A percentile compares a stretch with the other conserved stretches of the same genome.
Evolutionary conservation across 2,113 vertebrate genomes (phyloP).

Genomic region (Regulus satrapa): DNA sequence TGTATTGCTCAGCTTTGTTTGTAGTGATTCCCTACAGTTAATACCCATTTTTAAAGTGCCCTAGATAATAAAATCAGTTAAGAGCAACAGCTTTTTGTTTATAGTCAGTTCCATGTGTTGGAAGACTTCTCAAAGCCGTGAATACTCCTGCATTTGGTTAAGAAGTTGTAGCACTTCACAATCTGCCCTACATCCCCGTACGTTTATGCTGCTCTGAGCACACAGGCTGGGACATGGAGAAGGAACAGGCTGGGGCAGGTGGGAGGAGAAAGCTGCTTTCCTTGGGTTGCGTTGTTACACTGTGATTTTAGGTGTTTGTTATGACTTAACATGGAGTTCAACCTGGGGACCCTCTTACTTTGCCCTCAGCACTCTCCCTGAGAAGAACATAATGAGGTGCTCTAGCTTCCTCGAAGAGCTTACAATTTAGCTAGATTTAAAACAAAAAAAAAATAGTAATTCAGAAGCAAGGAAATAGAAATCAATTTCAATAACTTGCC

Average conservation of each 20-base stretch:
- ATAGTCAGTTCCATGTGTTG: not conserved
- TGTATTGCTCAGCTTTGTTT: not conserved
- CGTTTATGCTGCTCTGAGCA: not conserved
- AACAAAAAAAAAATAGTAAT: not conserved
- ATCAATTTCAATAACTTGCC: not conserved
- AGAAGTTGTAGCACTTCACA: not conserved
- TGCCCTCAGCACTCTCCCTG: not conserved
- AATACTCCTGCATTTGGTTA: not conserved
- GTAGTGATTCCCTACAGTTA: not conserved
- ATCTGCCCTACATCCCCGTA: not conserved
- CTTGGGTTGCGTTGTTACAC: not conserved
- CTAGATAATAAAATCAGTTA: not conserved
- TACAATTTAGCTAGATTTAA: not conserved
- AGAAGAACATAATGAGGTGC: not conserved
- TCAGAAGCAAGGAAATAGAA: not conserved
- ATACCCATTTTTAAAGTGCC: not conserved
- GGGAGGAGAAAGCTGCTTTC: not conserved
- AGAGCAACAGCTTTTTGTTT: not conserved
- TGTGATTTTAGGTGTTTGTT: not conserved
- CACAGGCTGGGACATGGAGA: not conserved
- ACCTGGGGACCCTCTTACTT: not conserved
- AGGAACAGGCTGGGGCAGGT: constrained; percentile 36
- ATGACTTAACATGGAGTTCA: not conserved
- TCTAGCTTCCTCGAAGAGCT: not conserved
- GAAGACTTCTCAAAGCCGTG: not conserved